phyloP scores from a whole-genome alignment of 2,113 vertebrate genomes.

The Malaclemys terrapin region DNA sequence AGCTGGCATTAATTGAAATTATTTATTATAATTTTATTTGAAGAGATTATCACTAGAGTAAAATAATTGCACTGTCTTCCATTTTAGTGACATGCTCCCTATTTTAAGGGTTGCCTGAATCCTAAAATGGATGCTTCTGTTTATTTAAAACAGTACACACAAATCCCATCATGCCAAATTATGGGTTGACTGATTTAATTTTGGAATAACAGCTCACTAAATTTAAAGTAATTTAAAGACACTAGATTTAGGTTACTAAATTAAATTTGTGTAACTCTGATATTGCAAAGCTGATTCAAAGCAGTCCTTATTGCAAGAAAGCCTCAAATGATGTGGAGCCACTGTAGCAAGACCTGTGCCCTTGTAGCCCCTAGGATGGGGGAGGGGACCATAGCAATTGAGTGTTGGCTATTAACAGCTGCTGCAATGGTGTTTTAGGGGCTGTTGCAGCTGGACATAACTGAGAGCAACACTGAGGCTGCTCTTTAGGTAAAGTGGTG shows the following conservation, averaged over 20 bases:
- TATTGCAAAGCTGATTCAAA: neutral
- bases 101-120: neutral
- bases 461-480: neutral
- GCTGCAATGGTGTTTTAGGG: neutral
- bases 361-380: neutral
- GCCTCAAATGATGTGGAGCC: neutral
- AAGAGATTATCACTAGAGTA: neutral
- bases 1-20: neutral
- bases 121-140: neutral
- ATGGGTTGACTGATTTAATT: neutral
- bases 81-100: neutral
- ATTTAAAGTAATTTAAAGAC: neutral
- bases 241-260: neutral
- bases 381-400: neutral
- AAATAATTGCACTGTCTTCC: neutral
- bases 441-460: neutral
- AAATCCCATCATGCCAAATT: neutral
- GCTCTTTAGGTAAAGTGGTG: neutral
- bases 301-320: neutral
- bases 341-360: neutral
- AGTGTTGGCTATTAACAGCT: neutral
- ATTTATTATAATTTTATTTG: conserved; percentile 42
- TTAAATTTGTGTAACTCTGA: neutral
- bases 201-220: neutral
- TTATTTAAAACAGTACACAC: neutral